Evolutionary conservation across 1,140 invertebrate genomes (phyloP).

Genomic region (Dicyema japonicum): DNA sequence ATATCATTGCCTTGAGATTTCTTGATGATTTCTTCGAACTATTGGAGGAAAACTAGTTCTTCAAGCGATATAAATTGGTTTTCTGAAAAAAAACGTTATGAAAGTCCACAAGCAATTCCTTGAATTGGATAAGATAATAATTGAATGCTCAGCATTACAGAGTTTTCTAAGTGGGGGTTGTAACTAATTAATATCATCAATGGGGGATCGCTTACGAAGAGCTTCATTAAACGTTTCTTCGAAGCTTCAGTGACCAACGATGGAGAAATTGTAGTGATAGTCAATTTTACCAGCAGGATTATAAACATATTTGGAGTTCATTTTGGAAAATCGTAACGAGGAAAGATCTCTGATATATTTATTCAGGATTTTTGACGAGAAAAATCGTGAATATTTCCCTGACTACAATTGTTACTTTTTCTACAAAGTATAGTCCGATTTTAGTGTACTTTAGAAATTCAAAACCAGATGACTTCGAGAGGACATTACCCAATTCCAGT

Average conservation of each 20-base stretch:
- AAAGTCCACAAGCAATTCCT: slow-evolving; percentile 62
- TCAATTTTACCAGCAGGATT: slow-evolving; percentile 28
- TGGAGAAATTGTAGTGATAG: slow-evolving; percentile 39
- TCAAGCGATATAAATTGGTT: slow-evolving; percentile 65
- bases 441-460: slow-evolving; percentile 61
- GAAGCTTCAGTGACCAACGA: slow-evolving; percentile 72
- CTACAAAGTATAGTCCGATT: slow-evolving; percentile 30
- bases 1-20: slow-evolving; percentile 58
- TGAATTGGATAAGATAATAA: slow-evolving; percentile 70
- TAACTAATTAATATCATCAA: not conserved
- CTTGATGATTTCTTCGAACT: slow-evolving; percentile 58
- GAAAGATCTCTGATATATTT: slow-evolving; percentile 60
- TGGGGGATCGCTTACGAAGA: slow-evolving; percentile 51
- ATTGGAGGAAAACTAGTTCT: slow-evolving; percentile 48
- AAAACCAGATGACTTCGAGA: slow-evolving; percentile 41
- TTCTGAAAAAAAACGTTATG: slow-evolving; percentile 48
- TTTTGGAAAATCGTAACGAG: slow-evolving; percentile 58
- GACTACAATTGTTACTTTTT: slow-evolving; percentile 64
- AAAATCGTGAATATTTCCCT: slow-evolving; percentile 49
- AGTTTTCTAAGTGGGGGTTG: slow-evolving; percentile 1
- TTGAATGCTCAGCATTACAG: slow-evolving; percentile 50
- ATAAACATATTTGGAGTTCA: slow-evolving; percentile 80
- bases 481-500: slow-evolving; percentile 54
- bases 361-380: slow-evolving; percentile 59
- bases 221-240: slow-evolving; percentile 64